Base-by-base conservation (phyloP, 2,113 vertebrate genomes). In the Crotalus helleri region DNA sequence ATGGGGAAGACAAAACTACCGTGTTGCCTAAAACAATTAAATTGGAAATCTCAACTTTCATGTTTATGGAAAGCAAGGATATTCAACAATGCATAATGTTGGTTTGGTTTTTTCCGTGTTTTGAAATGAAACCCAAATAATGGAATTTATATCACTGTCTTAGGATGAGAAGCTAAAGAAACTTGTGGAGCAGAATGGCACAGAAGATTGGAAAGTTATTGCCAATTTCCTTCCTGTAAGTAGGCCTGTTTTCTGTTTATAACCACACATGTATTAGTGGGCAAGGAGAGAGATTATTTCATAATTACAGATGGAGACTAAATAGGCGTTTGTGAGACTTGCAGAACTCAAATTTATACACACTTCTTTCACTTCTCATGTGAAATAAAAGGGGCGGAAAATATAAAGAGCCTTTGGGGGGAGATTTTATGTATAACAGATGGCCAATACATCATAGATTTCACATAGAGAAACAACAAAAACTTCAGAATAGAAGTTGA, bases 161-260 rank as follows among this genome's bases (percentile, higher is more conserved):
- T 97, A 99, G 99, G 99, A 99, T 97, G 99, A 99, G 96, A 99
- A 99, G 95, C 92, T 99, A 93, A 99, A 99, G 97, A 99, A 99
- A 96, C 97, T 99, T 85, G 99, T 99, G 93, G 99, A 99, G 94
- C 98, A 98, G 96, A 98, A 99, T 96, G 99, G 99, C 94, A 99
- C 98, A 93, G 99, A 99, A 95, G 99, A 99, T 97, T 99, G 99
- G 99, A 99, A 99, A 98, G 96, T 99, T 94, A 99, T 99, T 95
- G 99, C 99, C 95, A 99, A 98, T 96, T 98, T 99, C 96, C 97
- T 99, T 95, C 98, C 98, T 95, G 99, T 99, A 98, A 97, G 99
- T 98, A 94, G 88, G 90, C 94, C 90, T 93, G 94, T 93, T 95
- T 97, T 96, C 87, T 96, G 87, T 96, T 97, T 97, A 94, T 85